phyloP scores from a whole-genome alignment of 2,113 vertebrate species.

The Aepyceros melampus region DNA sequence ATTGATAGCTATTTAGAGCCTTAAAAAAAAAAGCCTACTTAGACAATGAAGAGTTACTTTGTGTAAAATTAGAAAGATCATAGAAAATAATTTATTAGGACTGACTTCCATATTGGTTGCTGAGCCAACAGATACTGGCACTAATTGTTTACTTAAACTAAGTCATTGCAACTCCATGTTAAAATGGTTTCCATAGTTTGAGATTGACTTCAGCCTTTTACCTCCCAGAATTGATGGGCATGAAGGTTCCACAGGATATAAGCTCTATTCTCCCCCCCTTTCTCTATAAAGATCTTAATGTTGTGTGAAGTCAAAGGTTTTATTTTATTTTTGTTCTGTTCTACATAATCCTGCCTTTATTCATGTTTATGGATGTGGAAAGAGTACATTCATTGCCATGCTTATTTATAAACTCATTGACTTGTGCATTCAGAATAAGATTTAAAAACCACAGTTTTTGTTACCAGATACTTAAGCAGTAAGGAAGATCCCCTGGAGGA shows the following conservation, averaged over 20 bases:
- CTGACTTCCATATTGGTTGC: constrained; percentile 77
- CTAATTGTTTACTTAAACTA: constrained; percentile 63
- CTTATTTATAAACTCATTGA: constrained; percentile 20
- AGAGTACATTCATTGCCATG: not conserved
- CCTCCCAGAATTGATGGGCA: not conserved
- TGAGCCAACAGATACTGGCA: constrained; percentile 70
- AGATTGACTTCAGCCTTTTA: constrained; percentile 38
- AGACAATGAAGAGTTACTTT: constrained; percentile 82
- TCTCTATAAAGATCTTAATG: constrained; percentile 36
- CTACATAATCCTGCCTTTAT: constrained; percentile 19
- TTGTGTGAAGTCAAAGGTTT: not conserved
- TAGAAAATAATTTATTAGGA: constrained; percentile 84
- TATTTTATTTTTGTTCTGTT: constrained; percentile 28
- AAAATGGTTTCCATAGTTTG: constrained; percentile 59
- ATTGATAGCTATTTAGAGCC: constrained; percentile 82
- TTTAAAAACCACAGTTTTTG: not conserved
- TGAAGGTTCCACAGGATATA: constrained; percentile 3
- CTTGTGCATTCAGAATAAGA: constrained; percentile 3
- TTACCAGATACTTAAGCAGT: not conserved
- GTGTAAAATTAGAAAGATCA: constrained; percentile 77
- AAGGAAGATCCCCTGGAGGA: not conserved
- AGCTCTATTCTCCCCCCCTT: not conserved
- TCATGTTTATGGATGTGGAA: constrained; percentile 13
- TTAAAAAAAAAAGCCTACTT: constrained; percentile 50
- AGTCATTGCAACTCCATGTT: constrained; percentile 52